Conservation (phyloP, 2,797 vertebrate genomes). For the Clarias laeviceps region DNA sequence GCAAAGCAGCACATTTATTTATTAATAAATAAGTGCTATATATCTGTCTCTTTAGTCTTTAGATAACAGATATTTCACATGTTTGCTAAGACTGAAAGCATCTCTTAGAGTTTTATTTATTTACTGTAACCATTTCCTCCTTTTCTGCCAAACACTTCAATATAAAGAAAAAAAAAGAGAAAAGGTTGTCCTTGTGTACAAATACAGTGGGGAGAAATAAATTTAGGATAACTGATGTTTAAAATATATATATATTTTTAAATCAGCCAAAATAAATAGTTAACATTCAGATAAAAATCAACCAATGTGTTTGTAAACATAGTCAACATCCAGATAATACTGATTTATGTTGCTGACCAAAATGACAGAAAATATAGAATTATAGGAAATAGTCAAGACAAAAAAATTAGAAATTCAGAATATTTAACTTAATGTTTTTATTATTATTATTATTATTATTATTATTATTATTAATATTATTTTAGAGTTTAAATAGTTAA, state of each 20-base stretch:
- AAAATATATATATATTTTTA: background rate
- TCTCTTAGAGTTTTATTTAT: background rate
- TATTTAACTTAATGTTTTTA: too few relatives aligned
- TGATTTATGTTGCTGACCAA: too few relatives aligned
- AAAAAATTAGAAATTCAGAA: background rate
- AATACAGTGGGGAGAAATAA: background rate
- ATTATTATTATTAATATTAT: background rate
- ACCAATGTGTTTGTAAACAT: background rate
- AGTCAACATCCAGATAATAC: background rate
- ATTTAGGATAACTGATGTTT: background rate
- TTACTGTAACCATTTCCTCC: background rate
- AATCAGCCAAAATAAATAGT: too few relatives aligned
- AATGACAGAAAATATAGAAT: background rate
- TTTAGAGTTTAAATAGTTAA: background rate
- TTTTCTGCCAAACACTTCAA: background rate
- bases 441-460: too few relatives aligned
- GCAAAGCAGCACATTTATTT: too few relatives aligned
- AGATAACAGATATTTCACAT: background rate
- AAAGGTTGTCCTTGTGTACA: background rate
- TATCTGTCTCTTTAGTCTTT: background rate
- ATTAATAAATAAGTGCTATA: too few relatives aligned
- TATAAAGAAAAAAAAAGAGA: background rate
- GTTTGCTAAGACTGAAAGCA: background rate
- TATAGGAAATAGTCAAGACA: background rate
- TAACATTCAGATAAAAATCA: background rate